Evolutionary conservation across 2,888 invertebrate genomes (phyloP).

Genomic region (Eupithecia insigniata): DNA sequence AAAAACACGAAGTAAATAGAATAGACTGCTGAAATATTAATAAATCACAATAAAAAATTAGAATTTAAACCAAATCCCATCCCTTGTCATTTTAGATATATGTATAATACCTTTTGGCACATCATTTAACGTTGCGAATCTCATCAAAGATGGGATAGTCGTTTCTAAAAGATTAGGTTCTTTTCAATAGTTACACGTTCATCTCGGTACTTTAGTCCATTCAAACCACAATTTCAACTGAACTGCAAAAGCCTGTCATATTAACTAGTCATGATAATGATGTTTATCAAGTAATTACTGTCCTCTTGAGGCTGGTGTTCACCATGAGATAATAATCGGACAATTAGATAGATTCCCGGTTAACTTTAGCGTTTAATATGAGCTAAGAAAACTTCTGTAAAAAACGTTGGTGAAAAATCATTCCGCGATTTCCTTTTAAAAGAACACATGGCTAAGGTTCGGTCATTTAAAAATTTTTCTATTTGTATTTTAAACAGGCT

Average conservation of each 20-base stretch:
- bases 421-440: not conserved
- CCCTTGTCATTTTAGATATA: conserved; percentile 19
- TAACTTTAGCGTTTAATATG: not conserved
- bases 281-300: not conserved
- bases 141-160: conserved; percentile 13
- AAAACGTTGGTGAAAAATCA: not conserved
- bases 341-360: not conserved
- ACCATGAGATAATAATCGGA: not conserved
- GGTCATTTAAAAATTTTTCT: not conserved
- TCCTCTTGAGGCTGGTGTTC: not conserved
- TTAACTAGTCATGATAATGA: not conserved
- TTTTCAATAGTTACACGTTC: not conserved
- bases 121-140: conserved; percentile 18
- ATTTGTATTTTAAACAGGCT: not conserved
- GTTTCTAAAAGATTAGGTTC: not conserved
- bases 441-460: not conserved
- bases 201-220: not conserved
- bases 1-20: conserved; percentile 16
- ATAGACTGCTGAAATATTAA: not conserved
- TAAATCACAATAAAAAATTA: conserved; percentile 3
- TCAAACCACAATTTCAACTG: not conserved
- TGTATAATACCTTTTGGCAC: conserved; percentile 29
- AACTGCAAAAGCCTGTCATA: not conserved
- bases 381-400: not conserved
- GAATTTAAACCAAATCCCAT: conserved; percentile 18